phyloP scores from a whole-genome alignment of 92 coral and sea anemone species.

The Palythoa caribaeorum region DNA sequence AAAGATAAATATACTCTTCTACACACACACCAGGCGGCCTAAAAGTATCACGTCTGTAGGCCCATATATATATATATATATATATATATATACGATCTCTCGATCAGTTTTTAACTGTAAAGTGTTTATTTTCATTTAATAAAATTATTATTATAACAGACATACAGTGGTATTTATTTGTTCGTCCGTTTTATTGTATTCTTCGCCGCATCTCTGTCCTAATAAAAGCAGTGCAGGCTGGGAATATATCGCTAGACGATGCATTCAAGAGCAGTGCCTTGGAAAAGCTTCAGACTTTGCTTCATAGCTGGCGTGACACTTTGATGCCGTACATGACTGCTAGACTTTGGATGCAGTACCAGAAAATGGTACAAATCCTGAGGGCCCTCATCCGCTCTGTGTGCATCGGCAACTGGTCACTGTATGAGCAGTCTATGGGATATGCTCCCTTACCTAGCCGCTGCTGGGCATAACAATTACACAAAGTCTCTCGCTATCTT shows the following conservation, averaged over 20 bases:
- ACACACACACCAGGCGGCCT: no score
- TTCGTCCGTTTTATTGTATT: no score
- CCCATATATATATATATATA: no score
- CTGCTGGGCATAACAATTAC: constrained; percentile 7
- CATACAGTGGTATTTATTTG: no score
- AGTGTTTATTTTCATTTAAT: no score
- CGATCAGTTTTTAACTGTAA: no score
- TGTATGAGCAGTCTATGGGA: not conserved
- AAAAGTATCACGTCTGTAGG: no score
- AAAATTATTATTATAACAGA: no score
- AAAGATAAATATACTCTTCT: no score
- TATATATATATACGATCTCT: no score
- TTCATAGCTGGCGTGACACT: not conserved
- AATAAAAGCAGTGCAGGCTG: not conserved
- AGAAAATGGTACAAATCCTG: not conserved
- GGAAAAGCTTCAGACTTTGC: not conserved
- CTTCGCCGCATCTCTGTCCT: no score
- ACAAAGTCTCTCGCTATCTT: not conserved
- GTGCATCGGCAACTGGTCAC: not conserved
- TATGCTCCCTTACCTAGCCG: not conserved
- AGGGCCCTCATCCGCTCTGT: not conserved
- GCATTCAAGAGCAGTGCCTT: not conserved
- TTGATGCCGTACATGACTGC: not conserved
- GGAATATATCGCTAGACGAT: not conserved
- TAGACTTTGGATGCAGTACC: not conserved